Conservation (phyloP, 2,888 invertebrate genomes). For the Lepas anatifera region DNA sequence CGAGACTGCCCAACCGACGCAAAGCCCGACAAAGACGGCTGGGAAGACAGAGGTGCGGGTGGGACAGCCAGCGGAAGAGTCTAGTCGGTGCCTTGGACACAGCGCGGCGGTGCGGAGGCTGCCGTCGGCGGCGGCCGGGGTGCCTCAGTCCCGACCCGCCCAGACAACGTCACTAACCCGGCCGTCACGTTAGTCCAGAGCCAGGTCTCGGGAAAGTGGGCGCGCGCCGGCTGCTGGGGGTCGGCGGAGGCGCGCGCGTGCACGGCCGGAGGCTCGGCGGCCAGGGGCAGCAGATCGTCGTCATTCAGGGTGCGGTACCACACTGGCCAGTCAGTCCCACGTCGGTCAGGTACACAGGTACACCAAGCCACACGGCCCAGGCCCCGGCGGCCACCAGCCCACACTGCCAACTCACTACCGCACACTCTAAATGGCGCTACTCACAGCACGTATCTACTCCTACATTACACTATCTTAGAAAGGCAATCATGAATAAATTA, state of each 20-base stretch:
- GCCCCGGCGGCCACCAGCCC: too few relatives aligned
- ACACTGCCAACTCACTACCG: too few relatives aligned
- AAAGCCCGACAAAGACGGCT: too few relatives aligned
- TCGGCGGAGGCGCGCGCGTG: not conserved
- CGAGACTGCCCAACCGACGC: too few relatives aligned
- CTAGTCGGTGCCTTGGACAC: too few relatives aligned
- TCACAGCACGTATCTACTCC: too few relatives aligned
- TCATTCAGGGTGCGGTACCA: not conserved
- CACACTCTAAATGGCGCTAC: too few relatives aligned
- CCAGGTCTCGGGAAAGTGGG: slow-evolving; percentile 5
- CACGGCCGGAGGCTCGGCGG: not conserved
- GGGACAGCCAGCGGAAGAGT: too few relatives aligned
- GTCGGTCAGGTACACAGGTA: not conserved
- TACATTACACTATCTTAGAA: too few relatives aligned
- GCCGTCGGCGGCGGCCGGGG: not conserved
- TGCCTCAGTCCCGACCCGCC: not conserved
- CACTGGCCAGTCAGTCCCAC: not conserved
- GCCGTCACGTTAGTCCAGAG: slow-evolving; percentile 6
- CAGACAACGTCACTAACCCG: not conserved
- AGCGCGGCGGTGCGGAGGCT: too few relatives aligned
- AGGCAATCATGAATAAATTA: too few relatives aligned
- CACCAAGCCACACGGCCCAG: not conserved
- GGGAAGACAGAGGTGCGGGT: too few relatives aligned
- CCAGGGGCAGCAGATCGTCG: not conserved
- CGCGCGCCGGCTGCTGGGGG: not conserved